phyloP scores from a whole-genome alignment of 2,113 vertebrate species.

The Epinephelus lanceolatus region DNA sequence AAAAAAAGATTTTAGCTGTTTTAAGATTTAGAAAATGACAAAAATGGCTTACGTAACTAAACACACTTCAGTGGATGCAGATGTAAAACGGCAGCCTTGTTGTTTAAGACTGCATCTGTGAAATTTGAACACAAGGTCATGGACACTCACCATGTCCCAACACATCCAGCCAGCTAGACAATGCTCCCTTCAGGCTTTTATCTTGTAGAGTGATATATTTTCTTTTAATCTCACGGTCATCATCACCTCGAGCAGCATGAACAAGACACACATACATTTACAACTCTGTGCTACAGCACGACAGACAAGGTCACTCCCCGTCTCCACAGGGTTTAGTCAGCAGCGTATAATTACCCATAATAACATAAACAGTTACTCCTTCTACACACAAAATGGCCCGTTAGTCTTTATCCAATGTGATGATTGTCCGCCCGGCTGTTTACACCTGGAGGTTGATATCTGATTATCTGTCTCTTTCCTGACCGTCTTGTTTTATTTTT shows the following conservation, averaged over 20 bases:
- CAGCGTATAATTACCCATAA: conserved; percentile 72
- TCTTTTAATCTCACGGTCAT: neutral
- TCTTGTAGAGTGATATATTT: neutral
- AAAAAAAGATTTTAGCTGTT: neutral
- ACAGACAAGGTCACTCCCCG: conserved; percentile 64
- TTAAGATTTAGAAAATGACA: neutral
- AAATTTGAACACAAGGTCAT: conserved; percentile 7
- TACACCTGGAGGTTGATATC: conserved; percentile 38
- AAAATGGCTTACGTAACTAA: neutral
- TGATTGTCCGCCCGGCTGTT: conserved; percentile 50
- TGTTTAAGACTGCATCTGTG: neutral
- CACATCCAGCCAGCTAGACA: neutral
- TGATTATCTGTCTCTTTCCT: conserved; percentile 41
- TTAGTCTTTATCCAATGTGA: conserved; percentile 33
- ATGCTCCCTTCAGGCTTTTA: neutral
- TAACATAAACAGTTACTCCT: conserved; percentile 69
- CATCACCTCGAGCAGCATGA: neutral
- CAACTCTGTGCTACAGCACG: neutral
- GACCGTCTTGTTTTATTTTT: neutral
- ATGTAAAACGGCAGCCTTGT: conserved; percentile 2
- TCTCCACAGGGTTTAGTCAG: conserved; percentile 59
- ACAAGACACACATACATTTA: neutral
- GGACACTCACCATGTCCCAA: neutral
- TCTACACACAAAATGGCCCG: conserved; percentile 25
- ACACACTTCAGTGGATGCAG: neutral